A percentile compares a stretch with the other conserved stretches of the same genome.
Conservation (phyloP, 2,888 invertebrate genomes). For the Hoplodrina blanda region DNA sequence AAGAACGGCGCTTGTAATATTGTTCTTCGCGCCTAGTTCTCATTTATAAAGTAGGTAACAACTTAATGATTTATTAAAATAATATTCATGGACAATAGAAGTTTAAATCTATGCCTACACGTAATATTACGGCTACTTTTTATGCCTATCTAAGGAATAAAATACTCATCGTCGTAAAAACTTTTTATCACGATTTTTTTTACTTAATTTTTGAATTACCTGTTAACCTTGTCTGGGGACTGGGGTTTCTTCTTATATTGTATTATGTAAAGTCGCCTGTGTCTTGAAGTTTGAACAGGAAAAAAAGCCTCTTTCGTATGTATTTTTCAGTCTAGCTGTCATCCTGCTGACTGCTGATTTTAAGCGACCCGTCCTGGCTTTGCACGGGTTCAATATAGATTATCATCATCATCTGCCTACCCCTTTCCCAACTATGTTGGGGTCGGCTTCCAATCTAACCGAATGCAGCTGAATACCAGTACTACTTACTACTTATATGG, state of each 20-base stretch:
- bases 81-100: neutral
- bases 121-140: conserved; percentile 1
- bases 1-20: conserved; percentile 20
- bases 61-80: neutral
- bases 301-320: neutral
- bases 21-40: conserved; percentile 13
- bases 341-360: too few relatives aligned
- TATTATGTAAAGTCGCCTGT: neutral
- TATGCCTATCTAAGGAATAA: neutral
- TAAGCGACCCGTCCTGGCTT: too few relatives aligned
- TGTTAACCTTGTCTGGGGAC: conserved; percentile 37
- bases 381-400: too few relatives aligned
- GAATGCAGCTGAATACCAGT: too few relatives aligned
- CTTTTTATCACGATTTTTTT: conserved; percentile 9
- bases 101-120: neutral
- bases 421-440: too few relatives aligned
- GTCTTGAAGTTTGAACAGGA: neutral
- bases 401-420: too few relatives aligned
- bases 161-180: conserved; percentile 21
- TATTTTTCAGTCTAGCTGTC: too few relatives aligned
- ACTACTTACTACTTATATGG: too few relatives aligned
- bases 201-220: conserved; percentile 20
- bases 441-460: too few relatives aligned
- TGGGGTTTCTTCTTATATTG: conserved; percentile 9
- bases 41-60: neutral